Evolutionary conservation across 1,140 invertebrate species (phyloP).

Genomic region (Lineus longissimus): DNA sequence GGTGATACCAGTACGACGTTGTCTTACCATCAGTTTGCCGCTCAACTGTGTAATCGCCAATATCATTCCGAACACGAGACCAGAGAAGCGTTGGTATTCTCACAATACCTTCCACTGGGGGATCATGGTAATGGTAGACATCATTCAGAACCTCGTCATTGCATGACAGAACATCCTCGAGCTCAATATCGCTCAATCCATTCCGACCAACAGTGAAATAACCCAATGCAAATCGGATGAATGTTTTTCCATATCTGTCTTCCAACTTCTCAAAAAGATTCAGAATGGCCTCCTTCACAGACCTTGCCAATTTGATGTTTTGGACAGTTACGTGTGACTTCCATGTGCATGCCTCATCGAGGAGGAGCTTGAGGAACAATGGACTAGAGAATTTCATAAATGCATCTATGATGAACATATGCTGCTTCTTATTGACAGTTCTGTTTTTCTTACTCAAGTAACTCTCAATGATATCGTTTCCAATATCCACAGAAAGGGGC

Average conservation of each 20-base stretch:
- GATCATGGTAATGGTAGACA: constrained; percentile 46
- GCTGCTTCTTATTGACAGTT: constrained; percentile 29
- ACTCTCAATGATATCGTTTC: constrained; percentile 31
- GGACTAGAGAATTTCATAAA: constrained; percentile 31
- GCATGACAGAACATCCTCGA: constrained; percentile 51
- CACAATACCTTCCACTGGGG: constrained; percentile 42
- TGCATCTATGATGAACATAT: constrained; percentile 23
- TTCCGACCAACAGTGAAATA: constrained; percentile 54
- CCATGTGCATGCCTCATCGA: constrained; percentile 40
- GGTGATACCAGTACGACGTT: constrained; percentile 77
- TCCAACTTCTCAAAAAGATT: constrained; percentile 41
- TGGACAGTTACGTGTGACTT: constrained; percentile 27
- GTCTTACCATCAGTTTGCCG: constrained; percentile 56
- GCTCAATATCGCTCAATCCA: constrained; percentile 46
- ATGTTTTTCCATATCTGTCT: constrained; percentile 36
- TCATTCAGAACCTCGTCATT: constrained; percentile 46
- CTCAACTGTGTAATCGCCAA: constrained; percentile 68
- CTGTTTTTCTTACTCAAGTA: constrained; percentile 29
- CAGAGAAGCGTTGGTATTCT: constrained; percentile 60
- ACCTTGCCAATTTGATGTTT: constrained; percentile 21
- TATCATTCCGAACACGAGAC: constrained; percentile 64
- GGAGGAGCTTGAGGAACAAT: constrained; percentile 38
- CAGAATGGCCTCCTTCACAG: constrained; percentile 33
- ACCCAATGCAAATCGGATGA: constrained; percentile 69
- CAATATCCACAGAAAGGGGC: constrained; percentile 27